Evolutionary conservation across 2,797 vertebrate genomes (phyloP).

Genomic region (Danio tinwini): DNA sequence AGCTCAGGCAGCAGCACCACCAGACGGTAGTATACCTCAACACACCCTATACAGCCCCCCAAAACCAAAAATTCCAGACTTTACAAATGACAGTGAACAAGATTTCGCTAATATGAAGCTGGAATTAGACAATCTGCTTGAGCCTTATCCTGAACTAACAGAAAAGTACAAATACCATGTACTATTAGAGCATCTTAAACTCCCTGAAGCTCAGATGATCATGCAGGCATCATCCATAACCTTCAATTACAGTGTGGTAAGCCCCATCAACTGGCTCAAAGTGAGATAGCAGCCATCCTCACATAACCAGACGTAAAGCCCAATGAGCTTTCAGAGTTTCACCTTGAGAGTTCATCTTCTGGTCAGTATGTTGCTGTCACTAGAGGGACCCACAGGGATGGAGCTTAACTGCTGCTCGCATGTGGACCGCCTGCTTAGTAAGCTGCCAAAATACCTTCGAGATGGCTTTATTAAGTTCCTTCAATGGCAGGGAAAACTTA

Average conservation of each 20-base stretch:
- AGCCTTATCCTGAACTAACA: background rate
- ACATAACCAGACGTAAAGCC: conserved; percentile 13
- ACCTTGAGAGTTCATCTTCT: conserved; percentile 12
- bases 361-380: conserved; percentile 47
- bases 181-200: background rate
- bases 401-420: conserved; percentile 48
- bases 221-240: background rate
- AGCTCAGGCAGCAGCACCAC: background rate
- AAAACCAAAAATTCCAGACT: too few relatives aligned
- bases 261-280: background rate
- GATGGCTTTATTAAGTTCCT: conserved; percentile 46
- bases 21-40: background rate
- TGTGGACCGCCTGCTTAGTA: too few relatives aligned
- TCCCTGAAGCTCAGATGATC: too few relatives aligned
- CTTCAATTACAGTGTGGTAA: background rate
- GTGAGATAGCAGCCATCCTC: background rate
- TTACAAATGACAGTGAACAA: too few relatives aligned
- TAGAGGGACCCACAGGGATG: background rate
- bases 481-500: conserved; percentile 31
- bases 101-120: background rate
- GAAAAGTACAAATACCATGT: background rate
- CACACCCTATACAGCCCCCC: background rate
- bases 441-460: conserved; percentile 18
- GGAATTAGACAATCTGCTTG: background rate
- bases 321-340: background rate